A percentile compares a stretch with the other conserved stretches of the same genome.
These are phyloP conservation scores for Microplitis mediator DNA, from an alignment of 1,140 invertebrate genomes.

Conservation along the genomic window DNA sequence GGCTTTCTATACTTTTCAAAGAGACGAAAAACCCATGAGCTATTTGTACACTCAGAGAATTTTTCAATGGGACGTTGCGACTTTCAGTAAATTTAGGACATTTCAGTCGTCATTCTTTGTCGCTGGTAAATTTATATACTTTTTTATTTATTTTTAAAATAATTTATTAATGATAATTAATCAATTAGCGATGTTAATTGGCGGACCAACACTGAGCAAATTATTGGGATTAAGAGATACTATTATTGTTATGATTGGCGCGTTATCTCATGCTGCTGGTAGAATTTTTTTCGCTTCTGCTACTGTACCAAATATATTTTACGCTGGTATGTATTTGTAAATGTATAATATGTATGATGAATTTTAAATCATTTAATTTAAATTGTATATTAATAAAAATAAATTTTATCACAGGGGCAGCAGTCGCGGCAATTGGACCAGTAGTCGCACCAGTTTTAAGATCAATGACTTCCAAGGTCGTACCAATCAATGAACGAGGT, in stretches of 20 bases:
- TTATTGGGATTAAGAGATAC: conserved; percentile 70
- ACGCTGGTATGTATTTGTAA: conserved; percentile 60
- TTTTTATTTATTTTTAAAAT: background rate
- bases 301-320: conserved; percentile 63
- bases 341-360: background rate
- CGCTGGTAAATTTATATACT: conserved; percentile 51
- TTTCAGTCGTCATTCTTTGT: conserved; percentile 73
- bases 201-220: conserved; percentile 72
- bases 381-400: background rate
- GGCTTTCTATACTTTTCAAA: conserved; percentile 78
- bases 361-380: background rate
- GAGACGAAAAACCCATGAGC: conserved; percentile 74
- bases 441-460: conserved; percentile 75
- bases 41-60: conserved; percentile 71
- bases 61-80: conserved; percentile 70
- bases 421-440: conserved; percentile 72
- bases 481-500: conserved; percentile 72
- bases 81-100: conserved; percentile 72
- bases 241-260: conserved; percentile 74
- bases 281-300: conserved; percentile 72
- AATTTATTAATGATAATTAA: conserved; percentile 9
- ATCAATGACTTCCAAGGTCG: conserved; percentile 76
- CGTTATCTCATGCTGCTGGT: conserved; percentile 69
- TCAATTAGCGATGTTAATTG: conserved; percentile 66
- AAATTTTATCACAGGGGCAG: conserved; percentile 61